phyloP scores from a whole-genome alignment of 1,140 invertebrate species.

The Frieseomelitta varia region DNA sequence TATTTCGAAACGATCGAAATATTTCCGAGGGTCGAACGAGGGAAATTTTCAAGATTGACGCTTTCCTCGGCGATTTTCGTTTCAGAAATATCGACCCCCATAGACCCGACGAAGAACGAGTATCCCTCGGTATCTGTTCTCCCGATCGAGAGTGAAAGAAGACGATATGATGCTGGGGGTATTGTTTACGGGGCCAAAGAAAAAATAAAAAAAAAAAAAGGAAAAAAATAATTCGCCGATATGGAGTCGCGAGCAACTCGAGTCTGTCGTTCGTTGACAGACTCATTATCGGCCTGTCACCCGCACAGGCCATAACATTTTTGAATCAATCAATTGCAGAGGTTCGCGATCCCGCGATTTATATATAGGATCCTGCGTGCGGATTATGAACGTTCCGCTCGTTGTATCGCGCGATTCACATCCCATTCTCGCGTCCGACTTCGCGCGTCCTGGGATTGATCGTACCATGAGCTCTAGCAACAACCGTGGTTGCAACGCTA shows the following conservation, averaged over 20 bases:
- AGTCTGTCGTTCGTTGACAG: conserved; percentile 27
- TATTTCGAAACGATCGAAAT: no score
- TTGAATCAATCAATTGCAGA: conserved; percentile 50
- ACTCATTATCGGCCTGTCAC: conserved; percentile 47
- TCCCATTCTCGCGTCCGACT: background rate
- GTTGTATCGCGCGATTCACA: background rate
- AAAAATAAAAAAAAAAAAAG: background rate
- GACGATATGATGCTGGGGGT: background rate
- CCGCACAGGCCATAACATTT: conserved; percentile 41
- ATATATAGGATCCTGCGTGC: conserved; percentile 19
- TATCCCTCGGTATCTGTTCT: background rate
- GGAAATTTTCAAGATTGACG: no score
- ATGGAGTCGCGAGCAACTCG: conserved; percentile 16
- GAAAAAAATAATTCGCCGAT: conserved; percentile 20
- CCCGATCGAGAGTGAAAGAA: background rate
- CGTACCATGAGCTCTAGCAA: background rate
- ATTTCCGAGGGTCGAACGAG: no score
- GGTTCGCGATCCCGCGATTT: background rate
- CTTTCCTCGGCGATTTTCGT: no score
- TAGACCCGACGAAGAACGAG: background rate
- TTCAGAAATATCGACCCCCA: background rate
- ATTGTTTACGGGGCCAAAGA: conserved; percentile 8
- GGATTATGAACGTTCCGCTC: conserved; percentile 32
- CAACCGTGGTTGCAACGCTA: background rate
- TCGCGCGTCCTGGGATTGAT: background rate